Base-by-base conservation (phyloP, 2,888 invertebrate genomes). In the Stenoptilia bipunctidactyla region DNA sequence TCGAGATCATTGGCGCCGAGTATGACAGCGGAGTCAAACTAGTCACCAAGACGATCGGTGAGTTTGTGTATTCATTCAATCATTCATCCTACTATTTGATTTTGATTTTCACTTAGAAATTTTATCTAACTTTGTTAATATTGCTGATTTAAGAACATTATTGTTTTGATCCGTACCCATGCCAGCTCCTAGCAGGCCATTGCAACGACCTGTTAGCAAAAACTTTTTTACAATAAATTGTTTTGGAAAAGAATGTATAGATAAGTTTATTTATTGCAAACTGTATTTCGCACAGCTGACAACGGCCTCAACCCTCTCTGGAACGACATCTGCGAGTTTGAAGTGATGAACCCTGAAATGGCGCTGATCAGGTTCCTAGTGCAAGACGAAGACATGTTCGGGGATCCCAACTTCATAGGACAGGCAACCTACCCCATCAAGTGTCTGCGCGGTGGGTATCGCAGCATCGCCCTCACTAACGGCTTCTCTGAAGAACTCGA, bases 301-400 rank as follows among this genome's bases (percentile, higher is more conserved):
- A 97, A 97, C 72, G 97, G 97, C 1, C 89, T 97, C 47, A 96
- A 96, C 80, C 97, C 97, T 0, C 84, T 91, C 41, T 98, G 97
- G 97, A 92, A 94, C 61, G 95, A 96, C 60, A 85, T 86, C 8
- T 93, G 93, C 70, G 91, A 92, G 55, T 96, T 97, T 66, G 89
- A 90, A 30, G 86, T 97, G 9, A 74, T 80, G 10, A 94, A 92
- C 79, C 94, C 96, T 0, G 87, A 93, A 40, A 86, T 95, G 59
- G 94, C 97, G 0, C 72, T 97, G 37, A 74, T 96, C 37, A 86
- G 97, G 27, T 97, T 98, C 70, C 86, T 92, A 33, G 93, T 97
- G 0, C 92, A 95, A 71, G 97, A 97, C 70, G 97, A 97, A 69
- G 98, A 99, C 65, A 94, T 97, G 85, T 98, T 99, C 75, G 97